Evolutionary conservation across 2,888 invertebrate species (phyloP).

Genomic region (Cataglyphis livida): DNA sequence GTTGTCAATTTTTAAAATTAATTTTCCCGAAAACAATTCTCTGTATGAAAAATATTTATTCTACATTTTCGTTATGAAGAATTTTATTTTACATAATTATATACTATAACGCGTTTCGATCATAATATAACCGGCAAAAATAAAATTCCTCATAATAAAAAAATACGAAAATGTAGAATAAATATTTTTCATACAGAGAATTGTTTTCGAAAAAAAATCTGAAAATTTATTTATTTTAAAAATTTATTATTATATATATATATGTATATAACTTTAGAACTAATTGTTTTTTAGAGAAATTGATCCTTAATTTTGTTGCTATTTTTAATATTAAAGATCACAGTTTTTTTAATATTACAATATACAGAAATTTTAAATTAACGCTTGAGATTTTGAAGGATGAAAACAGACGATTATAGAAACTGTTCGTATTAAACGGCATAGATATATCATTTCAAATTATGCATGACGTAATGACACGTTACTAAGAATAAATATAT

Average conservation of each 20-base stretch:
- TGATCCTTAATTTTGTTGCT: neutral
- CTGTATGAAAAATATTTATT: neutral
- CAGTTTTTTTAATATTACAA: neutral
- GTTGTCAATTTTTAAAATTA: neutral
- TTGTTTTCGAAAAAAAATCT: neutral
- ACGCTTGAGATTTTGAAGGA: neutral
- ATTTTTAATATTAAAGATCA: neutral
- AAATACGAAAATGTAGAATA: neutral
- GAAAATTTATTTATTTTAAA: neutral
- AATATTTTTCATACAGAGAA: neutral
- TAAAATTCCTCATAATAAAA: neutral
- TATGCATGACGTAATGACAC: neutral
- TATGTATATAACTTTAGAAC: no score
- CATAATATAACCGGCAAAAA: no score
- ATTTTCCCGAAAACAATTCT: neutral
- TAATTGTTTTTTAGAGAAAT: neutral
- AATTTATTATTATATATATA: no score
- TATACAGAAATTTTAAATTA: neutral
- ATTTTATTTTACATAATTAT: neutral
- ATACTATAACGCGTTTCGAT: no score
- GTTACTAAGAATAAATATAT: neutral
- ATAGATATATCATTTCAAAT: neutral
- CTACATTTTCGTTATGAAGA: neutral
- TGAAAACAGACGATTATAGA: neutral
- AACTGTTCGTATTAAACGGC: neutral